These are phyloP conservation scores for Myiagra hebetior DNA, from an alignment of 2,113 vertebrate genomes.

Conservation along the genomic window DNA sequence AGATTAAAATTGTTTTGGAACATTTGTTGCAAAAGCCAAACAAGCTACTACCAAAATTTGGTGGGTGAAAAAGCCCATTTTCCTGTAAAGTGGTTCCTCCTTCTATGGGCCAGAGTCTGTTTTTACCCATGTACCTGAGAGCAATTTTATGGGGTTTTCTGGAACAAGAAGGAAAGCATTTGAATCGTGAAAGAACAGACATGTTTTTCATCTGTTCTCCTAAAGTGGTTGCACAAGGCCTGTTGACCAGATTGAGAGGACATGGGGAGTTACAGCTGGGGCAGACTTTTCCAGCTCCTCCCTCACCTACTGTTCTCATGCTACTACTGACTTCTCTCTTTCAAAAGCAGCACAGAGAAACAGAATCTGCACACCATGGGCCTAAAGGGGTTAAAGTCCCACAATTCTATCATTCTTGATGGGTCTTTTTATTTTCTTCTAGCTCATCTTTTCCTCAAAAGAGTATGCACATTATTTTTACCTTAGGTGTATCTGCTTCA, in stretches of 20 bases:
- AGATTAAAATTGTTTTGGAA: background rate
- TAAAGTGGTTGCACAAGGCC: background rate
- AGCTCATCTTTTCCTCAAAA: background rate
- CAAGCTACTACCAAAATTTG: background rate
- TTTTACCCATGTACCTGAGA: background rate
- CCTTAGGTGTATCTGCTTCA: constrained; percentile 25
- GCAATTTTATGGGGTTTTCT: background rate
- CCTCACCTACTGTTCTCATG: background rate
- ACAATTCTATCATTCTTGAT: background rate
- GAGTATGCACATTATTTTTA: constrained; percentile 27
- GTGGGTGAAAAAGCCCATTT: background rate
- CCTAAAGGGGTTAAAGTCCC: background rate
- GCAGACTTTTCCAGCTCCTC: background rate
- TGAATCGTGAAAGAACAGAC: background rate
- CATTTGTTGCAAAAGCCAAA: background rate
- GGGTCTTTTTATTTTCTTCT: constrained; percentile 5
- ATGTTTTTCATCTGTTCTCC: background rate
- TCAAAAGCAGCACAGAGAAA: background rate
- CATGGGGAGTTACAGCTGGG: background rate
- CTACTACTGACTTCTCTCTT: background rate
- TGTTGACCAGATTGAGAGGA: background rate
- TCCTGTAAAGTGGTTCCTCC: background rate
- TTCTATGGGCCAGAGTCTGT: background rate
- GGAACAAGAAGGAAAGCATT: background rate
- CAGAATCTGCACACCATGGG: rapidly evolving